Evolutionary conservation across 2,797 vertebrate species (phyloP).

Genomic region (Pseudocheirus occidentalis): DNA sequence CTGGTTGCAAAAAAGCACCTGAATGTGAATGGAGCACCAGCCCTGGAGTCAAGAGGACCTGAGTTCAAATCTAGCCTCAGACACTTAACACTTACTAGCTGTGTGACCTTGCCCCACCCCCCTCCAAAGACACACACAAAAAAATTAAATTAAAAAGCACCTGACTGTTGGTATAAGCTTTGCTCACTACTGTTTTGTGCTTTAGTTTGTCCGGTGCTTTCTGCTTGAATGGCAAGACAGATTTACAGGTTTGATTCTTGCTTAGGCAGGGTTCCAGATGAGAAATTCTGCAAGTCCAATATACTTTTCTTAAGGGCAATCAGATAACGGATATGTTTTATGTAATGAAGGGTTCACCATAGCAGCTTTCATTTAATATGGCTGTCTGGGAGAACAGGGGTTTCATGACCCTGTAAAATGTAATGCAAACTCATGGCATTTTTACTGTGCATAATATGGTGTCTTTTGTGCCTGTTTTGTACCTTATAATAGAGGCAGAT

Average conservation of each 20-base stretch:
- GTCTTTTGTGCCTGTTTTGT: constrained; percentile 99
- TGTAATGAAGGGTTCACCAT: constrained; percentile 91
- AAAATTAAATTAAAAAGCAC: too few species aligned
- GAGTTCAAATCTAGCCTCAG: too few species aligned
- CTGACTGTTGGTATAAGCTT: constrained; percentile 86
- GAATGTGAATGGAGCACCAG: too few species aligned
- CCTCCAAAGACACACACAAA: too few species aligned
- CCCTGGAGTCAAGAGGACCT: too few species aligned
- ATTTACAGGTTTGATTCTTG: constrained; percentile 89
- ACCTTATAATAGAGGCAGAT: constrained; percentile 93
- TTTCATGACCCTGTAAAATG: constrained; percentile 87
- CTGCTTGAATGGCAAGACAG: constrained; percentile 92
- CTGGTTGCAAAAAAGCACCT: background rate
- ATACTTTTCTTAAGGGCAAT: constrained; percentile 90
- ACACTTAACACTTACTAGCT: too few species aligned
- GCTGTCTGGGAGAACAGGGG: constrained; percentile 94
- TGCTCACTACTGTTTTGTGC: constrained; percentile 90
- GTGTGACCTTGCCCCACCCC: too few species aligned
- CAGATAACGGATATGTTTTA: constrained; percentile 91
- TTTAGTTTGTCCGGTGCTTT: constrained; percentile 90
- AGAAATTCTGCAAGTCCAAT: constrained; percentile 88
- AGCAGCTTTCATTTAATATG: constrained; percentile 95
- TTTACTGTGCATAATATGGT: constrained; percentile 98
- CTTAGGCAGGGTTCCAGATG: constrained; percentile 87
- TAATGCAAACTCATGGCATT: constrained; percentile 99